These are phyloP conservation scores for Tromatobia lineatoria DNA, from an alignment of 2,888 invertebrate species.

Conservation along the genomic window DNA sequence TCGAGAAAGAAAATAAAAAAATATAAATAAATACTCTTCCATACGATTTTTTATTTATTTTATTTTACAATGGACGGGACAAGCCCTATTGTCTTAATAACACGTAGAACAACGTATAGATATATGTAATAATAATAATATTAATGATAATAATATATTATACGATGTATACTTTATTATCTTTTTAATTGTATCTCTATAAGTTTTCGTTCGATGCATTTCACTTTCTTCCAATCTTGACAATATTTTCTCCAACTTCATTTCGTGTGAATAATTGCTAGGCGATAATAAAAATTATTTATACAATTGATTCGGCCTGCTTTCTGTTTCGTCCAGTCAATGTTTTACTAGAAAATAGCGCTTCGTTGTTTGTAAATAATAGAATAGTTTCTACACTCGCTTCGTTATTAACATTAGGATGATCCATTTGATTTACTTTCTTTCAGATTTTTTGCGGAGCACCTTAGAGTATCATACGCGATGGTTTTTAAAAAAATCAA, in stretches of 20 bases:
- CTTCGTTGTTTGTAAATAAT: constrained; percentile 38
- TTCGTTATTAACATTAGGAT: not conserved
- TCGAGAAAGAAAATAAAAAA: not conserved
- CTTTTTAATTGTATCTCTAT: constrained; percentile 55
- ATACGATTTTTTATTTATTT: constrained; percentile 28
- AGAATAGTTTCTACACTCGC: not conserved
- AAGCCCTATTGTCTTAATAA: constrained; percentile 77
- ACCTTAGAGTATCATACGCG: too few relatives aligned
- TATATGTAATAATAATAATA: constrained; percentile 61
- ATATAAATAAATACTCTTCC: constrained; percentile 29
- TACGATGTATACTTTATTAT: constrained; percentile 48
- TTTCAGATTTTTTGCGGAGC: too few relatives aligned
- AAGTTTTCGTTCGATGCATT: constrained; percentile 42
- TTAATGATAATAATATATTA: constrained; percentile 57
- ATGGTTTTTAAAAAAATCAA: too few relatives aligned
- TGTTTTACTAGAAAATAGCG: constrained; percentile 25
- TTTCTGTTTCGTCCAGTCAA: constrained; percentile 27
- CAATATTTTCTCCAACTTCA: constrained; percentile 46
- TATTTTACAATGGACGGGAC: constrained; percentile 43
- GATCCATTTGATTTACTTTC: too few relatives aligned
- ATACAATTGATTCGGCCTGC: constrained; percentile 47
- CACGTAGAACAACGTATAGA: constrained; percentile 76
- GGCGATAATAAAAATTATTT: constrained; percentile 55
- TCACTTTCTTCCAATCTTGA: constrained; percentile 37
- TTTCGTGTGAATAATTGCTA: constrained; percentile 45